Evolutionary conservation across 2,888 invertebrate species (phyloP).

Genomic region (Ectemnius continuus): DNA sequence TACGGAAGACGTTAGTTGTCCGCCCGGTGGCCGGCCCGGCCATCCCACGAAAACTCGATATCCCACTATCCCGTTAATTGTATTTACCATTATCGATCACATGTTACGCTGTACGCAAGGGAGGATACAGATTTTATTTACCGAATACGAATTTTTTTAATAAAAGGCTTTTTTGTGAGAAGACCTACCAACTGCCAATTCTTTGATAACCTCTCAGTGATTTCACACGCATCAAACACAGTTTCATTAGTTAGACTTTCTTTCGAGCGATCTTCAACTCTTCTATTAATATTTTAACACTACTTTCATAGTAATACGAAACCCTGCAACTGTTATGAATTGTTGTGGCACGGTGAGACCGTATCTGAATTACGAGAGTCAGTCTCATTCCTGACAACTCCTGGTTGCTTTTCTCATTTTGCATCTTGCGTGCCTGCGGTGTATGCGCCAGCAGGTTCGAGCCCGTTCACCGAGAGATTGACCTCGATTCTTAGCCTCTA

Average conservation of each 20-base stretch:
- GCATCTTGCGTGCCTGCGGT: conserved; percentile 3
- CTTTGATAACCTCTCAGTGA: neutral
- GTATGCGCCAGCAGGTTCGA: conserved; percentile 15
- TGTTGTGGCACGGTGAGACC: neutral
- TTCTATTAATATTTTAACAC: too few species aligned
- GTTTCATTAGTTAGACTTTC: too few species aligned
- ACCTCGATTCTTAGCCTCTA: conserved; percentile 54
- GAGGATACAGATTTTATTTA: conserved; percentile 67
- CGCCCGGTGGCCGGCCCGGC: conserved; percentile 43
- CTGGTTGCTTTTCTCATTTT: conserved; percentile 9
- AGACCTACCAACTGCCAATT: conserved; percentile 19
- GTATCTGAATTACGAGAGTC: neutral
- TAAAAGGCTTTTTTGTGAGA: conserved; percentile 62
- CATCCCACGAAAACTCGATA: conserved; percentile 41
- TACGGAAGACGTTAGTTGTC: too few species aligned
- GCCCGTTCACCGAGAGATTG: conserved; percentile 49
- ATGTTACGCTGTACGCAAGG: conserved; percentile 62
- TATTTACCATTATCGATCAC: conserved; percentile 61
- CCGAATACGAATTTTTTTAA: conserved; percentile 67
- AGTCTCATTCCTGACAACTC: neutral
- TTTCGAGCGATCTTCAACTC: too few species aligned
- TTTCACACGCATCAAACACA: neutral
- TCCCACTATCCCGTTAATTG: conserved; percentile 56
- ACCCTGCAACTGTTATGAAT: too few species aligned
- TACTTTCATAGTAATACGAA: too few species aligned